A percentile compares a stretch with the other conserved stretches of the same genome.
Conservation (phyloP, 1,140 invertebrate species). For the Dinothrombium tinctorium region DNA sequence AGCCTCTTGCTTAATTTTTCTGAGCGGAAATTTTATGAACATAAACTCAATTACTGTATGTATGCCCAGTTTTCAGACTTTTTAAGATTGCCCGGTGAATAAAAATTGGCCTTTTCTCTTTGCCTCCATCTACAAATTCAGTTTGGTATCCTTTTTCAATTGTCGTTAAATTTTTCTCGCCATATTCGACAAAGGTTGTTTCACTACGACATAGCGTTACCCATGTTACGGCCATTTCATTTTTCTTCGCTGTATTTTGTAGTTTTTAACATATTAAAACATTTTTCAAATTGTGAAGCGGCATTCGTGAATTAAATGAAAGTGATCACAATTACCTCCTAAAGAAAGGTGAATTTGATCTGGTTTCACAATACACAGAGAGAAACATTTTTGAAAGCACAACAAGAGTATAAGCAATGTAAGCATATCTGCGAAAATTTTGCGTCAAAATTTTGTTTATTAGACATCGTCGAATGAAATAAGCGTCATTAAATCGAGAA, state of each 20-base stretch:
- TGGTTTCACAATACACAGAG: too few species aligned
- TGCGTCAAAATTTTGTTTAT: too few species aligned
- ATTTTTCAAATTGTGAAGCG: not conserved
- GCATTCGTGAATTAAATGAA: too few species aligned
- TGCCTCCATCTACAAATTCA: slow-evolving; percentile 44
- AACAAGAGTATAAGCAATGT: too few species aligned
- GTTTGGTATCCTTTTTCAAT: slow-evolving; percentile 31
- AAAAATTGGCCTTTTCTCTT: slow-evolving; percentile 37
- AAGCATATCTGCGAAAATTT: too few species aligned
- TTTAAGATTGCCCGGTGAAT: slow-evolving; percentile 47
- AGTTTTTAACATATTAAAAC: not conserved
- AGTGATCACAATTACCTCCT: slow-evolving; percentile 10
- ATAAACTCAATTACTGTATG: slow-evolving; percentile 40
- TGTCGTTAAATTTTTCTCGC: slow-evolving; percentile 29
- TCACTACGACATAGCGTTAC: slow-evolving; percentile 43
- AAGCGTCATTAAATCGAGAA: too few species aligned
- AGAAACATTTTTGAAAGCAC: too few species aligned
- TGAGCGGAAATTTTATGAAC: too few species aligned
- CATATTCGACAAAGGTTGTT: slow-evolving; percentile 49
- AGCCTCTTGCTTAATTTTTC: too few species aligned
- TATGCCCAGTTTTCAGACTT: slow-evolving; percentile 30
- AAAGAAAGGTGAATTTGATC: slow-evolving; percentile 10
- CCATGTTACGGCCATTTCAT: slow-evolving; percentile 71
- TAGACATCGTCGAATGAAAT: too few species aligned
- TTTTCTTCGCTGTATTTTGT: slow-evolving; percentile 29